These are phyloP conservation scores for Salvelinus namaycush DNA, from an alignment of 2,113 vertebrate genomes.

Conservation along the genomic window DNA sequence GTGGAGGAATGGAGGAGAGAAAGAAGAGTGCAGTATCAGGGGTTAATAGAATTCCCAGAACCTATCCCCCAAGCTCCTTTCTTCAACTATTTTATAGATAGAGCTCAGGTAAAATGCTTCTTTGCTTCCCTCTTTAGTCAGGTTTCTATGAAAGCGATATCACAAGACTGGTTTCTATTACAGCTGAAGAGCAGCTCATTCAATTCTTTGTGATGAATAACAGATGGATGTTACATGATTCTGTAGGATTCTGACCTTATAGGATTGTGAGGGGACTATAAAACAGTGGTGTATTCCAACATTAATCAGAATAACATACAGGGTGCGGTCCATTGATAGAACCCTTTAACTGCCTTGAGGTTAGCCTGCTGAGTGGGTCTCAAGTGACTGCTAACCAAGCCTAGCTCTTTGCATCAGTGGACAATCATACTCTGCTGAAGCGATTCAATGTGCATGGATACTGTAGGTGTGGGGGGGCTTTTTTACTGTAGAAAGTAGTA, in stretches of 20 bases:
- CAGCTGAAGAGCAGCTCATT: neutral
- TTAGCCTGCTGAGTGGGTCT: neutral
- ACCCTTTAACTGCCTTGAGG: neutral
- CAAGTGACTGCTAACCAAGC: neutral
- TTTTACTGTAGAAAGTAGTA: neutral
- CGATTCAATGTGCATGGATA: no score
- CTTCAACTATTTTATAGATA: neutral
- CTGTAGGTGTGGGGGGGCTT: neutral
- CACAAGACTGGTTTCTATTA: neutral
- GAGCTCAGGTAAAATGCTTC: neutral
- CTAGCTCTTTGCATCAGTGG: neutral
- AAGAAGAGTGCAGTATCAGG: neutral
- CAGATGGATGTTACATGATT: neutral
- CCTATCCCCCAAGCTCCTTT: neutral
- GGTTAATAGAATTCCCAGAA: conserved; percentile 14
- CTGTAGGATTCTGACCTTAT: neutral
- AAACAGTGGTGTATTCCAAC: neutral
- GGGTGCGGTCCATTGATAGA: neutral
- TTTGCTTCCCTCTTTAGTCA: neutral
- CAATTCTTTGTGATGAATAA: neutral
- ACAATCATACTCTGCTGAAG: no score
- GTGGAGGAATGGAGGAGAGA: neutral
- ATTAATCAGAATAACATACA: neutral
- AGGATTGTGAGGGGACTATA: neutral
- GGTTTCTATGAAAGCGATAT: neutral